Evolutionary conservation across 2,113 vertebrate species (phyloP), one percentile per base, ranked within the genome.

Genomic region (Paraplagusia blochii): DNA sequence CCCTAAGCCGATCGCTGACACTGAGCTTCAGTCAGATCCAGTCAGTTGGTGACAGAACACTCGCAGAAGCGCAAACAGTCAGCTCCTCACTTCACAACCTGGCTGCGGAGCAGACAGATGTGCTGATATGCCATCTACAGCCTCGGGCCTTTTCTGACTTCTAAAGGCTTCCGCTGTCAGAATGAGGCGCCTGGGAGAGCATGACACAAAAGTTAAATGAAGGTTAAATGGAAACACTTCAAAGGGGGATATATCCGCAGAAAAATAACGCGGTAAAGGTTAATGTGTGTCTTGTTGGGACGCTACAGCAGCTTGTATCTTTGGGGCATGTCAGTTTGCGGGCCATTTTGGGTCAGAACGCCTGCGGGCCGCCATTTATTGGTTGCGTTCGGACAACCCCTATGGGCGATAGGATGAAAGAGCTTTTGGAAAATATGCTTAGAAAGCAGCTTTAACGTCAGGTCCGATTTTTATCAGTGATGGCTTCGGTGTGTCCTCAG

Each of bases 151-250:
- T 82, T 77, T 71, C 77, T 71, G 62, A 85, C 76, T 84, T 89
- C 85, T 88, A 84, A 87, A 88, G 85, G 78, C 83, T 80, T 77
- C 75, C 33, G 53, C 80, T 85, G 81, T 80, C 85, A 83, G 58
- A 82, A 76, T 47, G 70, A 58, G 63, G 74, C 69, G 56, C 79
- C 62, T 33, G 79, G 81, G 85, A 87, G 72, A 0, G 44, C 77
- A 64, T 62, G 79, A 84, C 85, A 84, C 83, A 67, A 80, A 86
- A 84, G 85, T 87, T 79, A 65, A 84, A 88, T 80, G 82, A 87
- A 89, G 88, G 87, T 89, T 91, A 88, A 90, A 87, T 75, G 82
- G 82, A 84, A 70, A 77, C 83, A 80, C 85, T 88, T 88, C 78
- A 88, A 87, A 89, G 85, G 73, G 72, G 82, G 82, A 69, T 74